These are phyloP conservation scores for Decapterus maruadsi DNA, from an alignment of 2,797 vertebrate species.

Conservation along the genomic window DNA sequence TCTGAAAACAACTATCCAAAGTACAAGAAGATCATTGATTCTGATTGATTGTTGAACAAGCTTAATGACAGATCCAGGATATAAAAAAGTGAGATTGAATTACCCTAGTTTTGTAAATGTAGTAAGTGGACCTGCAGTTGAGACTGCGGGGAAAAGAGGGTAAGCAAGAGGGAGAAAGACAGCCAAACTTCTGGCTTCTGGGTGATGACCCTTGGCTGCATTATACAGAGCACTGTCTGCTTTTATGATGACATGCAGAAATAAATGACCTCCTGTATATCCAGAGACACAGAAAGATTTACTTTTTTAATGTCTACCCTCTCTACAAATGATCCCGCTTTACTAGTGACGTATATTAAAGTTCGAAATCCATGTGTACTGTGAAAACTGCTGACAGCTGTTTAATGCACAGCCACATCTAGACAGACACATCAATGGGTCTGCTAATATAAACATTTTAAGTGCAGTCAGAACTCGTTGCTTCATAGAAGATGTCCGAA, in stretches of 20 bases:
- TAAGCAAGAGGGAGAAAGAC: not conserved
- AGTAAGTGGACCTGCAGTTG: too few relatives aligned
- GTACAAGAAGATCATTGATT: too few relatives aligned
- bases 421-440: slow-evolving; percentile 35
- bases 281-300: not conserved
- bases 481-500: slow-evolving; percentile 18
- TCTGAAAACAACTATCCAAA: too few relatives aligned
- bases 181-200: not conserved
- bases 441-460: slow-evolving; percentile 49
- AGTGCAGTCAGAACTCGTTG: slow-evolving; percentile 24
- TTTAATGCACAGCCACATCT: slow-evolving; percentile 42
- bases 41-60: too few relatives aligned
- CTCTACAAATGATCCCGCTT: slow-evolving; percentile 17
- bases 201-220: not conserved
- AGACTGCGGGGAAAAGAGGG: not conserved
- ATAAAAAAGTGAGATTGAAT: too few relatives aligned
- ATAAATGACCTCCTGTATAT: not conserved
- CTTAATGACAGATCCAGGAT: too few relatives aligned
- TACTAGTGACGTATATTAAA: slow-evolving; percentile 19
- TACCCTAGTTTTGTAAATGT: too few relatives aligned
- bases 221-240: not conserved
- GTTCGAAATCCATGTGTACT: not conserved
- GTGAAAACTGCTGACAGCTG: slow-evolving; percentile 23
- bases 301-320: not conserved
- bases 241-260: not conserved